Evolutionary conservation across 2,888 invertebrate species (phyloP), one percentile per base, ranked within the genome.

Genomic region (Globia sparganii): DNA sequence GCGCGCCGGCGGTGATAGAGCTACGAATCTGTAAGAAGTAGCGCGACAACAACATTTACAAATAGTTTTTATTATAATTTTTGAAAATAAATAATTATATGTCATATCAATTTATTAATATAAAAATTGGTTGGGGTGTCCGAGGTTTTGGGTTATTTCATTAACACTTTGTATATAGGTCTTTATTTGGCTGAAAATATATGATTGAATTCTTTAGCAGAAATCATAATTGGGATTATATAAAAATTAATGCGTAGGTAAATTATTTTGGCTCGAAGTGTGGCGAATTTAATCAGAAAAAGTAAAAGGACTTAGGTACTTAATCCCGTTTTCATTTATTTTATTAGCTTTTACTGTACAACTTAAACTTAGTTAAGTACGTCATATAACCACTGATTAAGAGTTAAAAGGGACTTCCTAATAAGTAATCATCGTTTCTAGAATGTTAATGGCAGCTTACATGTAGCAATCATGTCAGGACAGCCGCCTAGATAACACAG

Each of bases 401-500:
- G 31, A 31, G 31, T 49, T 40, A 28, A 58, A 28, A 49, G 0
- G 15, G 11, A 1, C n/a, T 81, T 31, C 28, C 25, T 43, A 9
- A 37, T 46, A 43, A 59, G 28, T n/a, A 53, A 21, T 68, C 64
- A 70, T 59, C 13, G 37, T 70, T 69, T 21, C 34, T 2, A 37
- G 46, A 68, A 69, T 58, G 34, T 66, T 62, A 71, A 71, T 65
- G 46, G 64, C 62, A 53, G 62, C 18, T 65, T 8, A 56, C 61
- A 62, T 82, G 62, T 62, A 82, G 70, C 77, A 77, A 82, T 77
- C 62, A 71, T 82, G 78, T 67, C 46, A 34, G 43, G 43, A 72
- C 67, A 68, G 67, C 56, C 59, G 43, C 72, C 40, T n/a, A 77
- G 83, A 86, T 85, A 82, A 58, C 43, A 46, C n/a, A 71, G 72